Percentiles rank a stretch among this genome's conserved stretches.
Conservation (phyloP, 1,140 invertebrate genomes). For the Aradophagus sp. region DNA sequence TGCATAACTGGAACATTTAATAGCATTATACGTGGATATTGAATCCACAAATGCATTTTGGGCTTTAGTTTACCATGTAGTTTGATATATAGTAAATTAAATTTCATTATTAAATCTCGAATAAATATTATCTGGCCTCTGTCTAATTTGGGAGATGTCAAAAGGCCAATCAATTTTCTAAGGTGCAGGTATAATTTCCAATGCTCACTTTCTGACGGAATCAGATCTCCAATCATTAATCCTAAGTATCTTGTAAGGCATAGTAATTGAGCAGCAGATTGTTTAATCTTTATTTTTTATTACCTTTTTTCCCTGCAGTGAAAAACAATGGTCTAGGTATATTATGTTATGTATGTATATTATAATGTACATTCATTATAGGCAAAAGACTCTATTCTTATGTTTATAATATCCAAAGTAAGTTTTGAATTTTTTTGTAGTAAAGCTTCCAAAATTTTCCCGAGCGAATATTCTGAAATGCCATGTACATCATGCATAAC, state of each 20-base stretch:
- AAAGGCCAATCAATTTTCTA: conserved; percentile 13
- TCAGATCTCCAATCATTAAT: conserved; percentile 34
- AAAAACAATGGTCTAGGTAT: conserved; percentile 17
- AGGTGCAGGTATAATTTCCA: conserved; percentile 25
- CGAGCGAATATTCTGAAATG: no score
- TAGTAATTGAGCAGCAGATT: conserved; percentile 25
- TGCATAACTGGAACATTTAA: conserved; percentile 17
- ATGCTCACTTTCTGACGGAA: conserved; percentile 26
- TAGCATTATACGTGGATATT: conserved; percentile 26
- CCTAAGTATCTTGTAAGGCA: conserved; percentile 23
- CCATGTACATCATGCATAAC: no score
- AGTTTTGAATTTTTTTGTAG: no score
- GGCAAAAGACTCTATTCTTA: neutral
- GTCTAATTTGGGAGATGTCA: conserved; percentile 11
- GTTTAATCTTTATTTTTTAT: conserved; percentile 28
- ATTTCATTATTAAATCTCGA: conserved; percentile 4
- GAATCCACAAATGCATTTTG: conserved; percentile 32
- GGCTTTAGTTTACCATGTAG: conserved; percentile 25
- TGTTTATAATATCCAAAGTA: conserved; percentile 12
- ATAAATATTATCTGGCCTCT: conserved; percentile 16
- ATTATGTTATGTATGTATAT: conserved; percentile 7
- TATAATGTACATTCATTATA: neutral
- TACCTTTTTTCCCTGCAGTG: conserved; percentile 13
- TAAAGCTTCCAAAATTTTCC: no score
- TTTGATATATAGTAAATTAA: conserved; percentile 4